Conservation (phyloP, 2,797 vertebrate genomes). For the Takifugu ocellatus region DNA sequence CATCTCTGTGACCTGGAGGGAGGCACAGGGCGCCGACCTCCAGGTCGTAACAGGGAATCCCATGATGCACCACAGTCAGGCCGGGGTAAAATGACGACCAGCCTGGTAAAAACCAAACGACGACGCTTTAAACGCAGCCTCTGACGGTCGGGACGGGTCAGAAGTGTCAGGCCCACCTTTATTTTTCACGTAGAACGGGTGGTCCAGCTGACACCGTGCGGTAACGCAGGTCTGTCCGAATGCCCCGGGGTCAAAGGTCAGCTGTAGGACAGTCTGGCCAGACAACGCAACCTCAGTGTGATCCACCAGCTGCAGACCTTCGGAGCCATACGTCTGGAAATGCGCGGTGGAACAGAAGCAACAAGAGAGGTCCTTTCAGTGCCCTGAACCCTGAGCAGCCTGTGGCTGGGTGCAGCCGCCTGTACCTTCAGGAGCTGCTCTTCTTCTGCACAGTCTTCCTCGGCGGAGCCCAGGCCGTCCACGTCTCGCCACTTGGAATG, state of each 20-base stretch:
- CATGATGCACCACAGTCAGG: constrained; percentile 96
- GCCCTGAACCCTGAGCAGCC: too few species aligned
- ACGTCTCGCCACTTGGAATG: constrained; percentile 87
- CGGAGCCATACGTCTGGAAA: constrained; percentile 86
- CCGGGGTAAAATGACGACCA: constrained; percentile 99
- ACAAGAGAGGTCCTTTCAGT: too few species aligned
- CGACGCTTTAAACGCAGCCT: not conserved
- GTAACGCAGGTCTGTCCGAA: constrained; percentile 82
- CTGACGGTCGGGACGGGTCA: not conserved
- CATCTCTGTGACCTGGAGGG: constrained; percentile 95
- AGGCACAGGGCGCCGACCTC: constrained; percentile 91
- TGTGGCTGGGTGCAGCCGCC: not conserved
- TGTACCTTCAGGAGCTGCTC: constrained; percentile 54
- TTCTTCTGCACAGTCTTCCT: constrained; percentile 63
- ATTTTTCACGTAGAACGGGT: constrained; percentile 95
- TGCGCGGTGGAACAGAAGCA: not conserved
- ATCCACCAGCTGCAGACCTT: constrained; percentile 88
- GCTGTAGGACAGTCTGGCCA: constrained; percentile 88
- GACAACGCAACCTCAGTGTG: constrained; percentile 86
- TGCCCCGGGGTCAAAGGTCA: constrained; percentile 96
- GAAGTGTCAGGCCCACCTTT: constrained; percentile 80
- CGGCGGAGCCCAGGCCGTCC: constrained; percentile 83
- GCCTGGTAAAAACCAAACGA: constrained; percentile 65
- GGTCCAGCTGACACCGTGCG: constrained; percentile 87
- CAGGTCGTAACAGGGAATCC: constrained; percentile 97